A percentile compares a stretch with the other conserved stretches of the same genome.
Conservation (phyloP, 2,113 vertebrate genomes). For the Noctilio leporinus region DNA sequence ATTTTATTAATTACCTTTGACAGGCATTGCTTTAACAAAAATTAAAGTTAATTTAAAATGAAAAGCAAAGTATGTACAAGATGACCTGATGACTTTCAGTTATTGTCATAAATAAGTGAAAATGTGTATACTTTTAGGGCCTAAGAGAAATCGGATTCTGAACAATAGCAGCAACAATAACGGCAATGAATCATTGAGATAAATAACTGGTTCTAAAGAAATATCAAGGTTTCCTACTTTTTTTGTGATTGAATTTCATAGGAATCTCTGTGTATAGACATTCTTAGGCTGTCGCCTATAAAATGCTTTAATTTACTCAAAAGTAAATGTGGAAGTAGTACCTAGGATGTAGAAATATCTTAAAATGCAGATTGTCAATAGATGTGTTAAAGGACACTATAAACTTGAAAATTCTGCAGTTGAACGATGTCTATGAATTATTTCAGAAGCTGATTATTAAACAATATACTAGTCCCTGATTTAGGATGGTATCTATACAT, state of each 20-base stretch:
- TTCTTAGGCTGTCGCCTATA: background rate
- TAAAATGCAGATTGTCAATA: background rate
- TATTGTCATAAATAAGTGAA: constrained; percentile 6
- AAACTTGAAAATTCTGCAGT: constrained; percentile 2
- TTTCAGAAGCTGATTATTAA: constrained; percentile 37
- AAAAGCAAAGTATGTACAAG: background rate
- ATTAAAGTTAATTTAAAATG: constrained; percentile 19
- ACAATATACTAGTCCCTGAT: background rate
- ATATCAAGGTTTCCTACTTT: background rate
- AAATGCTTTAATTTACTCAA: constrained; percentile 43
- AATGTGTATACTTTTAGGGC: background rate
- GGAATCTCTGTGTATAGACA: background rate
- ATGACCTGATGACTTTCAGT: background rate
- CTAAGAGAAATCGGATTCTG: constrained; percentile 7
- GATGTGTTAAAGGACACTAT: background rate
- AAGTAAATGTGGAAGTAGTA: background rate
- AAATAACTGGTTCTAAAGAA: constrained; percentile 5
- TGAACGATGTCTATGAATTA: constrained; percentile 7
- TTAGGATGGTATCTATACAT: background rate
- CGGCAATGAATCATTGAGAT: background rate
- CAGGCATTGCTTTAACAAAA: constrained; percentile 13
- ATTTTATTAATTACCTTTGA: background rate
- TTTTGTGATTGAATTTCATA: constrained; percentile 20
- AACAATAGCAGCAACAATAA: too few species aligned
- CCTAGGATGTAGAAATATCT: background rate